Conservation (phyloP, 2,888 invertebrate species). For the Cheilosia soror region DNA sequence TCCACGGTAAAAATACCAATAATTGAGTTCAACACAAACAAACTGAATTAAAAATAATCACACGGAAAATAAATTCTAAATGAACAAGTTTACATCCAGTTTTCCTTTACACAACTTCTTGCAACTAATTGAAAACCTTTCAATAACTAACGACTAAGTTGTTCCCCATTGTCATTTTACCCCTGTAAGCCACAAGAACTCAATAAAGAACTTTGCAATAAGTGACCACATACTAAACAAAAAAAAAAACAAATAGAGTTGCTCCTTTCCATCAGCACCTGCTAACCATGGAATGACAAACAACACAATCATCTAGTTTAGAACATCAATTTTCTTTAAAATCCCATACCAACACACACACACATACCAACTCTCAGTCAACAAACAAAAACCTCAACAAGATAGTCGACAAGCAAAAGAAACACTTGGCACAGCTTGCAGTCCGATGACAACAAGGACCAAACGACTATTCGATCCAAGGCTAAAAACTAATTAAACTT, state of each 20-base stretch:
- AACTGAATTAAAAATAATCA: neutral
- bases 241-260: neutral
- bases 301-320: conserved; percentile 50
- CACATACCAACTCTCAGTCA: neutral
- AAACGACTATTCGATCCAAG: conserved; percentile 45
- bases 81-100: conserved; percentile 26
- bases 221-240: neutral
- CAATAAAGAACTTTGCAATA: neutral
- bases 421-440: conserved; percentile 18
- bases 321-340: conserved; percentile 46
- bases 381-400: conserved; percentile 20
- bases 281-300: conserved; percentile 45
- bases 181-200: neutral
- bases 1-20: too few species aligned
- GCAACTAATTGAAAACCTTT: conserved; percentile 27
- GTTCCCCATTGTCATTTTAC: conserved; percentile 2
- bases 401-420: conserved; percentile 28
- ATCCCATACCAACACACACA: neutral
- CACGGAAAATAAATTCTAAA: conserved; percentile 9
- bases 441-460: conserved; percentile 46
- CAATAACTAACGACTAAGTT: conserved; percentile 23
- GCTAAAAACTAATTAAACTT: conserved; percentile 75
- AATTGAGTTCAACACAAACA: neutral
- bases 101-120: neutral
- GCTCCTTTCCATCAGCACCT: conserved; percentile 48